Percentiles rank a stretch among this genome's conserved stretches.
Conservation (phyloP, 2,888 invertebrate genomes). For the Leucophenga montana region DNA sequence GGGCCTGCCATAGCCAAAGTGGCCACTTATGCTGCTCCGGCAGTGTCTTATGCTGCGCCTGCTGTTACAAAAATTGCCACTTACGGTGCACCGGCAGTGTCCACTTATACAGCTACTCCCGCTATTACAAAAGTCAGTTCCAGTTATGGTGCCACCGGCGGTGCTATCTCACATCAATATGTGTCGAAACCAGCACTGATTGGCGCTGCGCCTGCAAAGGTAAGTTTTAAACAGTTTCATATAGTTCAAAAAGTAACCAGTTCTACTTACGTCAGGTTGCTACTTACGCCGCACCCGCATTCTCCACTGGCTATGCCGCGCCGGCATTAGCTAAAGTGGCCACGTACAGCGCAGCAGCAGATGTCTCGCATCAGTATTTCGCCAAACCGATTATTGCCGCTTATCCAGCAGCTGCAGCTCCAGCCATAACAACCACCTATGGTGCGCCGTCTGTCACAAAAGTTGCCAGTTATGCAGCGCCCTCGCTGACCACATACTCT, state of each 20-base stretch:
- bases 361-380: slow-evolving; percentile 61
- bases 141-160: neutral
- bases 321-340: slow-evolving; percentile 38
- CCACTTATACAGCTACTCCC: slow-evolving; percentile 33
- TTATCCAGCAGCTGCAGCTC: slow-evolving; percentile 30
- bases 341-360: slow-evolving; percentile 51
- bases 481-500: slow-evolving; percentile 45
- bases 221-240: neutral
- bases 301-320: slow-evolving; percentile 35
- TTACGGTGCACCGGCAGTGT: slow-evolving; percentile 27
- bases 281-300: no score
- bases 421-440: slow-evolving; percentile 50
- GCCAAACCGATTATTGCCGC: slow-evolving; percentile 53
- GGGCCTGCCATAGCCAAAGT: slow-evolving; percentile 35
- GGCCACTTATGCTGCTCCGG: slow-evolving; percentile 46
- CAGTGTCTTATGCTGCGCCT: slow-evolving; percentile 42
- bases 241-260: no score
- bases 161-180: slow-evolving; percentile 54
- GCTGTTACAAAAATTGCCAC: slow-evolving; percentile 38
- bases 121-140: slow-evolving; percentile 39
- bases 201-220: slow-evolving; percentile 39
- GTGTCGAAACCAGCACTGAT: slow-evolving; percentile 56
- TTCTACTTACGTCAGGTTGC: no score
- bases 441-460: slow-evolving; percentile 47
- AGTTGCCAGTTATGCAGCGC: slow-evolving; percentile 53